Percentiles rank a stretch among this genome's conserved stretches.
These are phyloP conservation scores for Lissocephala sabroskyi DNA, from an alignment of 2,888 invertebrate genomes.

Conservation along the genomic window DNA sequence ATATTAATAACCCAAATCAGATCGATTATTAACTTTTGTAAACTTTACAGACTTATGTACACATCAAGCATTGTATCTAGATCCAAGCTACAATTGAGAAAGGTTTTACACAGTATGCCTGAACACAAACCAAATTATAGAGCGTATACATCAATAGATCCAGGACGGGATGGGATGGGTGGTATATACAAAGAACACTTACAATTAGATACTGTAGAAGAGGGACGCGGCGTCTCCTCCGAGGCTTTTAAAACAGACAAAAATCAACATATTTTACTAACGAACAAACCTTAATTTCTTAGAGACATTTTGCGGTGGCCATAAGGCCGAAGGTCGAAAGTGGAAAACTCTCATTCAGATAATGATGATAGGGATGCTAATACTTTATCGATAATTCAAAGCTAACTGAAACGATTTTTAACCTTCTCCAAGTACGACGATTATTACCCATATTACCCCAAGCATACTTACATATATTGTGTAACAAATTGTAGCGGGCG, in stretches of 20 bases:
- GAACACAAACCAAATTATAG: constrained; percentile 22
- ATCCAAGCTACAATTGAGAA: constrained; percentile 49
- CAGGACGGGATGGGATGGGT: background rate
- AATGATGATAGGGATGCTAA: constrained; percentile 33
- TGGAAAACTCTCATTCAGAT: constrained; percentile 20
- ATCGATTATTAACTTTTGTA: constrained; percentile 64
- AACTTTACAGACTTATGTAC: constrained; percentile 52
- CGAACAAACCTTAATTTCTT: constrained; percentile 10
- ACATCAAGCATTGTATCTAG: constrained; percentile 28
- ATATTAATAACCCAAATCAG: constrained; percentile 45
- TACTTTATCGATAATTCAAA: constrained; percentile 46
- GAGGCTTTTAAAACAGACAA: constrained; percentile 43
- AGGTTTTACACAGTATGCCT: constrained; percentile 56
- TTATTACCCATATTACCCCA: constrained; percentile 21
- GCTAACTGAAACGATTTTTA: constrained; percentile 44
- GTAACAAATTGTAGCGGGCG: constrained; percentile 38
- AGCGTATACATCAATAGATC: constrained; percentile 17
- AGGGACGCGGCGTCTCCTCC: constrained; percentile 35
- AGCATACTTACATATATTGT: constrained; percentile 9
- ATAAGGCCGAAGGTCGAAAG: constrained; percentile 27
- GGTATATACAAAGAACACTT: constrained; percentile 25
- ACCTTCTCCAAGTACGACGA: constrained; percentile 45
- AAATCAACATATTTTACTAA: constrained; percentile 26
- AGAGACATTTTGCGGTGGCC: constrained; percentile 2
- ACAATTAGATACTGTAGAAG: constrained; percentile 46